Evolutionary conservation across 1,140 invertebrate genomes (phyloP), one percentile per base, ranked within the genome.

Genomic region (Galleria mellonella): DNA sequence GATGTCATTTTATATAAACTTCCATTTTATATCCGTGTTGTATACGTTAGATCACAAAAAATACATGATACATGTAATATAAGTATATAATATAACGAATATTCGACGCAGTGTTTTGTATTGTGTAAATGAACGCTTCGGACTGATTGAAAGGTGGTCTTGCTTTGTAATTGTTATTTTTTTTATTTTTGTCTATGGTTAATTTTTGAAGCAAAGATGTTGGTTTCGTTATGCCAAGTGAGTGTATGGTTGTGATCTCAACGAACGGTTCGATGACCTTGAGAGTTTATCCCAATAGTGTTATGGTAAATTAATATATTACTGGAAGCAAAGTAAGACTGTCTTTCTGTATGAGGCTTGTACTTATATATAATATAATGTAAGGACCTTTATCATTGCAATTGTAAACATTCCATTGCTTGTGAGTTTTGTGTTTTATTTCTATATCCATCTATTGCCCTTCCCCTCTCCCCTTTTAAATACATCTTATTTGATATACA

Each of bases 391-490:
- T 71, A 67, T 73, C 69, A 74, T 75, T 77, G 72, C 74, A 79
- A 73, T 64, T 75, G 66, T 83, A 79, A 77, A 83, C 78, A 83
- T 83, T 83, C 78, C 78, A 83, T 79, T 76, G 78, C 78, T 83
- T 83, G 71, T 83, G 64, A 71, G 40, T 49, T 12, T 62, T 57
- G 56, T 67, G 53, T 73, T 68, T 81, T 71, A 74, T 72, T 76
- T 72, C 44, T 6, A 23, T 3, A 2, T 23, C 2, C 6, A 23
- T 23, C 2, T 23, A 23, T 23, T 3, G 6, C 6, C 6, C 17
- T 6, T 23, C 6, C 17, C 2, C 2, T n/a, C n/a, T n/a, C n/a
- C n/a, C n/a, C n/a, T n/a, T n/a, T n/a, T n/a, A n/a, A n/a, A n/a
- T n/a, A n/a, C n/a, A n/a, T n/a, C n/a, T n/a, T n/a, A n/a, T n/a